Base-by-base conservation (phyloP, 2,797 vertebrate genomes). In the Argya squamiceps region DNA sequence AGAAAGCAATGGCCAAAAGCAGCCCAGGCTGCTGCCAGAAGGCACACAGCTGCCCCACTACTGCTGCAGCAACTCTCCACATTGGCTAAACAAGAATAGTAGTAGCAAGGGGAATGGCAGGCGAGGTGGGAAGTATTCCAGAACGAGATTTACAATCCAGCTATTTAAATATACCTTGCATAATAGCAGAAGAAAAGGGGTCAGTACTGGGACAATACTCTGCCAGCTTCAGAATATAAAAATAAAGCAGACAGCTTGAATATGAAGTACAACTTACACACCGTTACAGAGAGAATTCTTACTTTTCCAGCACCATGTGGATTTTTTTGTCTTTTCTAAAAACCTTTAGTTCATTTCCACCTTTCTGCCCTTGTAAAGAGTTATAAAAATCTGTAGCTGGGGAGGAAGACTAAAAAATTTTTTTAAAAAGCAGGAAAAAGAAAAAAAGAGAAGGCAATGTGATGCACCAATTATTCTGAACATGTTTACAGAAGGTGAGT, bases 151-250 rank as follows among this genome's bases (percentile, higher is more conserved):
- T 93, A 91, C 74, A 89, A 62, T 46, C 65, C 76, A 89, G 85
- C 87, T 96, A 81, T 91, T 91, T 94, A 91, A 81, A 89, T 94
- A 65, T 78, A 96, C 82, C 92, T 96, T 93, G 82, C 82, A 59
- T 89, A 93, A 96, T 58, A 91, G 89, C 13, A 85, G 65, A 80
- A 4, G 9, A 84, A 93, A 95, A 92, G 69, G 80, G 93, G 95
- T 95, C 93, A 96, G 71, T 27, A 49, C 52, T 86, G 63, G 88
- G 73, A 91, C 69, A 90, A 55, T 86, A 68, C 58, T 83, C 68
- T 64, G 73, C 82, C 62, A 90, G 88, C 93, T 69, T 62, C 82
- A 65, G 75, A 81, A 84, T 6, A 16, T 52, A 88, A 95, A 93
- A 88, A 74, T 76, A 79, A 78, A 96, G 55, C 67, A 65, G 59